These are phyloP conservation scores for Antennarius striatus DNA, from an alignment of 2,113 vertebrate genomes.

Conservation along the genomic window DNA sequence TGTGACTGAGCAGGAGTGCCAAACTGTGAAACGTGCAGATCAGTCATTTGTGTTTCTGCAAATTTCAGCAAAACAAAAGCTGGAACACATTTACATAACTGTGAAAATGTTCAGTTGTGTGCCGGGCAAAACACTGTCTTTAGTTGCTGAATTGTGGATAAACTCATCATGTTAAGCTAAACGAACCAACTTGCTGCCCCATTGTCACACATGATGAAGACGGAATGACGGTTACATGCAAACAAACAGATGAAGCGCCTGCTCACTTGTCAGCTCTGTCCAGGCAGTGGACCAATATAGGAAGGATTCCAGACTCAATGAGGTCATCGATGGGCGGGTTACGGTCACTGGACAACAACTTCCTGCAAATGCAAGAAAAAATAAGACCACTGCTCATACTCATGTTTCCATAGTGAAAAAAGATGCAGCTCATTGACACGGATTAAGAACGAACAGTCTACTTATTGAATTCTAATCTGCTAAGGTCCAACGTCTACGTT, in stretches of 20 bases:
- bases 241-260: conserved; percentile 19
- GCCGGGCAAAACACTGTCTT: conserved; percentile 19
- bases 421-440: conserved; percentile 12
- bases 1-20: not conserved
- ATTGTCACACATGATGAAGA: not conserved
- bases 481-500: not conserved
- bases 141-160: conserved; percentile 35
- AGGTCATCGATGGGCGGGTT: conserved; percentile 99
- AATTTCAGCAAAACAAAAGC: conserved; percentile 42
- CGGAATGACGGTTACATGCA: not conserved
- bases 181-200: not conserved
- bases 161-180: conserved; percentile 11
- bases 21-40: conserved; percentile 8
- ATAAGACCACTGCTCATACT: conserved; percentile 19
- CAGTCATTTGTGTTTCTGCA: conserved; percentile 37
- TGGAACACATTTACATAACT: conserved; percentile 48
- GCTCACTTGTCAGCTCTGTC: conserved; percentile 99
- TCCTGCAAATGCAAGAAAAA: conserved; percentile 77
- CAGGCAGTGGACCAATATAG: conserved; percentile 98
- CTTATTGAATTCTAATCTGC: no score
- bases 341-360: conserved; percentile 97
- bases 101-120: conserved; percentile 24
- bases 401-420: conserved; percentile 7
- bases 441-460: not conserved
- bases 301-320: conserved; percentile 99